Conservation (phyloP, 2,888 invertebrate genomes). For the Microdon myrmicae region DNA sequence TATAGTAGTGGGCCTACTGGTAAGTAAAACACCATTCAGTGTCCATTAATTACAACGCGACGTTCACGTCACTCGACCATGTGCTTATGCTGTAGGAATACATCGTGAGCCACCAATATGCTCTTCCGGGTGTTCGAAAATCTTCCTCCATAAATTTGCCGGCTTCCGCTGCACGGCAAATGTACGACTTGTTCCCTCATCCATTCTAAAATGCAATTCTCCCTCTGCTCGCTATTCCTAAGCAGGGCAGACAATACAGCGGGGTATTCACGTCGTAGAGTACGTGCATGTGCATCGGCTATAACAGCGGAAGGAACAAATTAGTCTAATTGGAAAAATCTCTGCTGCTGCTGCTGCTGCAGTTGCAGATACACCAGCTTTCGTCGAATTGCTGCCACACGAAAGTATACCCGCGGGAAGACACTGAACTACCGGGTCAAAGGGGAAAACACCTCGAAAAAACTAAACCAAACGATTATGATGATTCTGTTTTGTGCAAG, state of each 20-base stretch:
- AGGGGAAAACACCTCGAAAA: slow-evolving; percentile 10
- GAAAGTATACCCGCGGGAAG: neutral
- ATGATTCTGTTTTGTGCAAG: slow-evolving; percentile 42
- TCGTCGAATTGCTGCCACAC: slow-evolving; percentile 1
- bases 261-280: neutral
- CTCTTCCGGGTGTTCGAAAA: slow-evolving; percentile 10
- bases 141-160: slow-evolving; percentile 25
- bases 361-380: slow-evolving; percentile 28
- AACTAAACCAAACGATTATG: slow-evolving; percentile 50
- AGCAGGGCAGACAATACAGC: slow-evolving; percentile 8
- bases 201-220: too few species aligned
- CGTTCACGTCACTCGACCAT: too few species aligned
- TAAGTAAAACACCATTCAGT: slow-evolving; percentile 27
- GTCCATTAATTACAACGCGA: slow-evolving; percentile 27
- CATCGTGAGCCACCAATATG: neutral
- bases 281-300: slow-evolving; percentile 27
- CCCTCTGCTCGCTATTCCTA: neutral
- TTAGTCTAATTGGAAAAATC: slow-evolving; percentile 55
- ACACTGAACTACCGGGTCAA: neutral
- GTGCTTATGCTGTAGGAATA: too few species aligned
- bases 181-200: slow-evolving; percentile 15
- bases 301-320: slow-evolving; percentile 53
- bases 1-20: neutral
- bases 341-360: slow-evolving; percentile 31
- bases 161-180: slow-evolving; percentile 25